Evolutionary conservation across 2,113 vertebrate genomes (phyloP).

Genomic region (Urocitellus parryii): DNA sequence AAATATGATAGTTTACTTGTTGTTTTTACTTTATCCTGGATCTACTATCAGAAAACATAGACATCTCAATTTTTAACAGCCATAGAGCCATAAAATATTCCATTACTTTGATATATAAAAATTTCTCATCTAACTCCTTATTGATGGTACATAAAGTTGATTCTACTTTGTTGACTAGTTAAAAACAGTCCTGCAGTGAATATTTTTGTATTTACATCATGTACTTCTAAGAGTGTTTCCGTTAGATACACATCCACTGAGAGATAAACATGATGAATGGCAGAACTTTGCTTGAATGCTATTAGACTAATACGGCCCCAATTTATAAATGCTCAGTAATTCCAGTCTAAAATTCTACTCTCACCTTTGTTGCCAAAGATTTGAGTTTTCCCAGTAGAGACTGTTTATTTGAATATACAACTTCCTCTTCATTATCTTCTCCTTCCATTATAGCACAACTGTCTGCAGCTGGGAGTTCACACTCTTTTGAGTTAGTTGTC

Average conservation of each 20-base stretch:
- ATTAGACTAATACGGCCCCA: neutral
- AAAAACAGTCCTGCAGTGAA: neutral
- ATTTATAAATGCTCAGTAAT: neutral
- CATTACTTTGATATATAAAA: neutral
- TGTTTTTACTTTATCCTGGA: neutral
- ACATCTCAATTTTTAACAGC: neutral
- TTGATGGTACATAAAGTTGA: neutral
- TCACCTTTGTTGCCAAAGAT: conserved; percentile 96
- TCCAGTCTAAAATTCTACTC: conserved; percentile 65
- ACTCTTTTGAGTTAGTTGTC: conserved; percentile 96
- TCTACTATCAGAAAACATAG: neutral
- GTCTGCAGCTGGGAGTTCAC: conserved; percentile 96
- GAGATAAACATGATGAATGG: neutral
- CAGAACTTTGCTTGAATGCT: neutral
- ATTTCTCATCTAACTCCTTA: neutral
- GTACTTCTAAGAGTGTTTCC: neutral
- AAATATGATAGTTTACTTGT: neutral
- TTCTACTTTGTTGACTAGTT: neutral
- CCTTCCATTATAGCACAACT: conserved; percentile 99
- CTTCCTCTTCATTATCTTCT: conserved; percentile 96
- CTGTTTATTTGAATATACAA: conserved; percentile 96
- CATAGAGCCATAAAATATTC: neutral
- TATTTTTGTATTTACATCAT: neutral
- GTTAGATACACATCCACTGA: neutral
- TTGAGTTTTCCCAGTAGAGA: conserved; percentile 96